Evolutionary conservation across 30 jellyfish, hydroid and myxozoan species (phyloP).

Genomic region (Aurelia sp.): DNA sequence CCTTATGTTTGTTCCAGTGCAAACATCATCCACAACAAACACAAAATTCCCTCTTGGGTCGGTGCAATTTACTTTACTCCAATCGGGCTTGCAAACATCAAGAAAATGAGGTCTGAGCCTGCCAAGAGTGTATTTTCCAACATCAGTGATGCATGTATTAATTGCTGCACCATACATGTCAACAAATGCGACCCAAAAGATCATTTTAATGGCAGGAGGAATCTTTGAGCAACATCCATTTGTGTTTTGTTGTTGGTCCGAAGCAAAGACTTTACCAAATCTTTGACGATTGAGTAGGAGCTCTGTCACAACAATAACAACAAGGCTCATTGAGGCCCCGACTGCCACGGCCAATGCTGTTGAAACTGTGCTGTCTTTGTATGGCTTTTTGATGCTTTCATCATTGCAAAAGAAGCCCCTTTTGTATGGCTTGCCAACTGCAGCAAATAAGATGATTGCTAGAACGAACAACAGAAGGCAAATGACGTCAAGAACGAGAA

Average conservation of each 20-base stretch:
- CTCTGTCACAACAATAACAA: conserved; percentile 61
- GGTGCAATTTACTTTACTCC: conserved; percentile 82
- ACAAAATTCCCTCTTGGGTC: conserved; percentile 54
- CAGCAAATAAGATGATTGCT: conserved; percentile 53
- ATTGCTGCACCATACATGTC: conserved; percentile 77
- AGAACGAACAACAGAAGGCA: conserved; percentile 23
- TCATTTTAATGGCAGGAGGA: conserved; percentile 32
- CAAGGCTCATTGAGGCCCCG: conserved; percentile 45
- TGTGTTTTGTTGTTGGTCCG: no score
- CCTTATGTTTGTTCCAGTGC: conserved; percentile 63
- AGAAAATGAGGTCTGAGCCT: conserved; percentile 91
- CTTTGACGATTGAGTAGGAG: conserved; percentile 12
- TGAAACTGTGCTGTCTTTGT: conserved; percentile 81
- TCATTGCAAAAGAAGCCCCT: conserved; percentile 92
- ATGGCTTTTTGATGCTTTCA: conserved; percentile 86
- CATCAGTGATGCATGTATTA: conserved; percentile 76
- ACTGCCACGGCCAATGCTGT: conserved; percentile 63
- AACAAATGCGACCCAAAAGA: conserved; percentile 33
- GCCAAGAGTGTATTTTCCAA: conserved; percentile 89
- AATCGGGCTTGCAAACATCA: conserved; percentile 87
- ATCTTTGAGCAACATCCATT: neutral
- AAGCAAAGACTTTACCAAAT: no score
- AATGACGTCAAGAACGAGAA: neutral
- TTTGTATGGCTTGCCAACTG: conserved; percentile 74
- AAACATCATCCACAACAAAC: conserved; percentile 72